These are phyloP conservation scores for Paradoxurus hermaphroditus DNA, from an alignment of 2,113 vertebrate species.

Conservation along the genomic window DNA sequence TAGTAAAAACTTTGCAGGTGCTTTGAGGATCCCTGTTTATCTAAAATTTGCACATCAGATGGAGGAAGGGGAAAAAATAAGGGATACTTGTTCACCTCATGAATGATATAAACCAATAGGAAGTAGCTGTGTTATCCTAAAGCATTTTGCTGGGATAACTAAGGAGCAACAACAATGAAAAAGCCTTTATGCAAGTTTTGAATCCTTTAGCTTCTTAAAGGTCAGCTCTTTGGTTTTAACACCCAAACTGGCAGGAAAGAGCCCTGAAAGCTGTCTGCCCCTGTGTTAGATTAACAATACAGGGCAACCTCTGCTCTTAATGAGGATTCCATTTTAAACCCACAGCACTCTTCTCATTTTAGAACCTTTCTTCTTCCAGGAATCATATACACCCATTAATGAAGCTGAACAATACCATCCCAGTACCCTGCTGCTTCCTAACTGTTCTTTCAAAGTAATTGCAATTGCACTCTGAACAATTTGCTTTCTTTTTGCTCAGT, in stretches of 20 bases:
- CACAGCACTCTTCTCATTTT: not conserved
- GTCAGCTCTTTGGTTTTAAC: not conserved
- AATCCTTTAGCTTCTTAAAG: not conserved
- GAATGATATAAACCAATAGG: not conserved
- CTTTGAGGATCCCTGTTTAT: not conserved
- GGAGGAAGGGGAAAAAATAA: not conserved
- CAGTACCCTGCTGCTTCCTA: not conserved
- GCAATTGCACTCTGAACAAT: not conserved
- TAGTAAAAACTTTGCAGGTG: not conserved
- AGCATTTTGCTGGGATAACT: not conserved
- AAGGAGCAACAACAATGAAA: not conserved
- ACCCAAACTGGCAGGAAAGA: no score
- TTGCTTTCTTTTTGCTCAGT: not conserved
- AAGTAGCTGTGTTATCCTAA: not conserved
- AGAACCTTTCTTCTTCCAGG: not conserved
- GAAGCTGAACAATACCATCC: not conserved
- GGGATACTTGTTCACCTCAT: not conserved
- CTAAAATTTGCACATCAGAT: not conserved
- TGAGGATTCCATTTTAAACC: not conserved
- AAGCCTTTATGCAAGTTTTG: not conserved
- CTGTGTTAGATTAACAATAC: not conserved
- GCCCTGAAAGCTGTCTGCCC: not conserved
- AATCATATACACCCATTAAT: not conserved
- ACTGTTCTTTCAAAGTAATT: not conserved
- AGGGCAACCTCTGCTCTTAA: not conserved